Percentiles rank a stretch among this genome's conserved stretches.
Conservation (phyloP, 2,797 vertebrate species). For the Sebastes itinus region DNA sequence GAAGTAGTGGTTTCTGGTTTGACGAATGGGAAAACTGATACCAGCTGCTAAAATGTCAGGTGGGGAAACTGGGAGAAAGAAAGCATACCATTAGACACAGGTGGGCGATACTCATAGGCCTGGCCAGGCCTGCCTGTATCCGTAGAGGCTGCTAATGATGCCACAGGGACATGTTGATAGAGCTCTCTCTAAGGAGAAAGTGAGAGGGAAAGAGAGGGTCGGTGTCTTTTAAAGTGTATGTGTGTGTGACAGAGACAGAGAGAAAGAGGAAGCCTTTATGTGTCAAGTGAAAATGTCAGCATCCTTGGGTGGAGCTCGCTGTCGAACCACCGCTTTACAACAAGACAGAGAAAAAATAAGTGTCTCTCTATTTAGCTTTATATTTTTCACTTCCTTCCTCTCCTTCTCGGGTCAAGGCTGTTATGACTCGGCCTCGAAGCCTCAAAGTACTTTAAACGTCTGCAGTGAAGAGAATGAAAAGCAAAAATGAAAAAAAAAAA, state of each 20-base stretch:
- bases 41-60: slow-evolving; percentile 26
- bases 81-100: slow-evolving; percentile 6
- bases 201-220: background rate
- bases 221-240: background rate
- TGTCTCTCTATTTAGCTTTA: slow-evolving; percentile 4
- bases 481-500: background rate
- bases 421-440: background rate
- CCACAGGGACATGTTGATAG: slow-evolving; percentile 19
- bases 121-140: background rate
- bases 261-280: background rate
- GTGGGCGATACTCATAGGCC: background rate
- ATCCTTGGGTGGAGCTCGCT: background rate
- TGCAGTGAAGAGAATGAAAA: background rate
- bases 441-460: slow-evolving; percentile 7
- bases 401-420: slow-evolving; percentile 22
- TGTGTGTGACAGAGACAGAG: background rate
- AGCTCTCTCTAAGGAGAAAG: background rate
- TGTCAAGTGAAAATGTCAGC: slow-evolving; percentile 25
- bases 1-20: background rate
- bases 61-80: background rate
- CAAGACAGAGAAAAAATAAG: background rate
- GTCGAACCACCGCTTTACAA: background rate
- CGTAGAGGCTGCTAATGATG: slow-evolving; percentile 29
- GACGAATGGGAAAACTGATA: background rate
- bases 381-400: slow-evolving; percentile 22